A percentile compares a stretch with the other conserved stretches of the same genome.
phyloP scores from a whole-genome alignment of 2,888 invertebrate species.

The Leistus spinibarbis region DNA sequence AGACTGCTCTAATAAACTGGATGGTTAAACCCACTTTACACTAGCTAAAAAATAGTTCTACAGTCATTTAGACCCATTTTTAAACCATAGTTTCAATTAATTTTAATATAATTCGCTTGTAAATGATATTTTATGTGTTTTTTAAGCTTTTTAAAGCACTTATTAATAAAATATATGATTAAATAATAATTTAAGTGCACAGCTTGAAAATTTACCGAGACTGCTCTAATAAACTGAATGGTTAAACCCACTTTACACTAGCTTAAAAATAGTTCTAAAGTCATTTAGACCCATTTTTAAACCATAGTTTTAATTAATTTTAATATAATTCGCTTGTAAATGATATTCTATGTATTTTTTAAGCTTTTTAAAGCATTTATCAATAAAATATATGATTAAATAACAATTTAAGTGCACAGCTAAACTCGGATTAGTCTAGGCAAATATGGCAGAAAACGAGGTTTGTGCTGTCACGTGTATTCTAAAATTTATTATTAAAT shows the following conservation, averaged over 20 bases:
- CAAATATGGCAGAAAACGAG: slow-evolving; percentile 72
- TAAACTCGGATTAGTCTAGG: slow-evolving; percentile 17
- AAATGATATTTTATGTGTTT: no score
- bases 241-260: neutral
- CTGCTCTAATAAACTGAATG: no score
- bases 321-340: no score
- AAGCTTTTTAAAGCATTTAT: no score
- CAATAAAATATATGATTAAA: neutral
- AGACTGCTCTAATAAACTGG: no score
- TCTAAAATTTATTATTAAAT: slow-evolving; percentile 45
- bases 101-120: no score
- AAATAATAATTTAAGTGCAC: slow-evolving; percentile 14
- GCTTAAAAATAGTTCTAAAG: neutral
- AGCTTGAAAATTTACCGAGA: no score
- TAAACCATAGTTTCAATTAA: no score
- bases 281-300: no score
- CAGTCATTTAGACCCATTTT: neutral
- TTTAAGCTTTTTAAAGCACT: no score
- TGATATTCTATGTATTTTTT: no score
- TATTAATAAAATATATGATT: neutral
- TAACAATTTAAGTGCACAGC: slow-evolving; percentile 18
- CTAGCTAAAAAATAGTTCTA: neutral
- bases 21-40: neutral
- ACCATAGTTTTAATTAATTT: no score
- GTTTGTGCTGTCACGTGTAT: slow-evolving; percentile 63